Conservation (phyloP, 2,888 invertebrate genomes). For the Zygothrica quintamaculata region DNA sequence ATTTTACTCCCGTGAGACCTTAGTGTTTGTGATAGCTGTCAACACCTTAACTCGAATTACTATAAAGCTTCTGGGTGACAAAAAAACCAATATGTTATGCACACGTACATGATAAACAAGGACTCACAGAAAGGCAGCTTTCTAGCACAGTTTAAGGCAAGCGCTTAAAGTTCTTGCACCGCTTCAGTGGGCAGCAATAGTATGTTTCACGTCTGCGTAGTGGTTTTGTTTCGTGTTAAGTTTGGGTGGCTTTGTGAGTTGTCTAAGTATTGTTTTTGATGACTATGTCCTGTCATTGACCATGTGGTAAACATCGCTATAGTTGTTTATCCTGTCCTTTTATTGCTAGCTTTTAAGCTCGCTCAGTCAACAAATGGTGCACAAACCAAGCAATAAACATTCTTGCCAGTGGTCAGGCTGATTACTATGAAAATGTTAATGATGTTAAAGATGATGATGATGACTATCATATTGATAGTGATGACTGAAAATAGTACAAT, state of each 20-base stretch:
- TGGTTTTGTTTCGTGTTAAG: too few species aligned
- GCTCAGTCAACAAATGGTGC: slow-evolving; percentile 26
- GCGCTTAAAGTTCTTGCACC: not conserved
- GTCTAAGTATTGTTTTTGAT: slow-evolving; percentile 30
- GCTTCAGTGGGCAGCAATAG: slow-evolving; percentile 17
- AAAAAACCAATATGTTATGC: not conserved
- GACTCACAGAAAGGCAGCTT: too few species aligned
- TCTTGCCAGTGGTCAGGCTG: not conserved
- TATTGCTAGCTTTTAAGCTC: slow-evolving; percentile 35
- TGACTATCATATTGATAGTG: too few species aligned
- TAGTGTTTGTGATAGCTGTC: slow-evolving; percentile 6
- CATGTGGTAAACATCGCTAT: not conserved
- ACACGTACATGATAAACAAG: too few species aligned
- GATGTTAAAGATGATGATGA: slow-evolving; percentile 7
- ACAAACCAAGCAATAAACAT: slow-evolving; percentile 7
- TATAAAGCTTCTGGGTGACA: not conserved
- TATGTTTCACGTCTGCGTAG: not conserved
- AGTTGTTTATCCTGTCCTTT: slow-evolving; percentile 26
- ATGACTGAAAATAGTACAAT: not conserved
- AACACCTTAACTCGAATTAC: slow-evolving; percentile 9
- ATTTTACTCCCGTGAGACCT: not conserved
- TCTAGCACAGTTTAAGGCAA: too few species aligned
- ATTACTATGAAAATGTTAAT: slow-evolving; percentile 7
- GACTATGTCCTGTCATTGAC: not conserved
- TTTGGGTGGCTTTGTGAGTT: slow-evolving; percentile 9